Conservation (phyloP, 2,797 vertebrate species). For the Emys orbicularis region DNA sequence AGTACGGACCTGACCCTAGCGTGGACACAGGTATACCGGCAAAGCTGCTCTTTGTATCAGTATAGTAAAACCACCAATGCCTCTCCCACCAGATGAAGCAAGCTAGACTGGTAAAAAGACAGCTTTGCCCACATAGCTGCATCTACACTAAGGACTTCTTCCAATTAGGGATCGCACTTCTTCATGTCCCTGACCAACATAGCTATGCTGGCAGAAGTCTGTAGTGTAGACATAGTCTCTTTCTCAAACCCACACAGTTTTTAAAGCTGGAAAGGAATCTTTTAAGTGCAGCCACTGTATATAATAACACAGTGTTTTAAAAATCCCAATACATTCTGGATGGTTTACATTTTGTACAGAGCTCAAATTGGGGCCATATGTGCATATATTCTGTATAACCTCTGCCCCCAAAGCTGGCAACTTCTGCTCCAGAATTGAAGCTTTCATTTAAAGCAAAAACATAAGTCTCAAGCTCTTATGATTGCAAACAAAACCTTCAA, state of each 20-base stretch:
- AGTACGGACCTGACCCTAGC: neutral
- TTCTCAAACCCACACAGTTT: neutral
- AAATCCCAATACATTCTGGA: neutral
- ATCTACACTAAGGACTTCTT: neutral
- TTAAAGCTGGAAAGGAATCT: neutral
- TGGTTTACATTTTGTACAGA: neutral
- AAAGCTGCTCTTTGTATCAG: neutral
- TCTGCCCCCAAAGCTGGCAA: neutral
- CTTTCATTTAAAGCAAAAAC: neutral
- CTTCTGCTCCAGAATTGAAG: neutral
- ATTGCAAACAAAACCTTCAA: slow-evolving; percentile 29
- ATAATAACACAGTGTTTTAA: neutral
- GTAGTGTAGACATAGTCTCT: neutral
- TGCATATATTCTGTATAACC: neutral
- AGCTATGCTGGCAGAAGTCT: neutral
- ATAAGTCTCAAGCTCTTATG: neutral
- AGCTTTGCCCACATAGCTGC: neutral
- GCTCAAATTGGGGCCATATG: neutral
- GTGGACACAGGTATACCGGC: neutral
- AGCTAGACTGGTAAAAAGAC: neutral
- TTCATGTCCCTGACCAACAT: neutral
- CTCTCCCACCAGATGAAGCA: neutral
- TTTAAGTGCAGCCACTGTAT: neutral
- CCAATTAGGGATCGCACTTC: neutral
- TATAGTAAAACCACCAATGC: neutral